phyloP scores from a whole-genome alignment of 2,797 vertebrate species.

The Steatocranus sp. region DNA sequence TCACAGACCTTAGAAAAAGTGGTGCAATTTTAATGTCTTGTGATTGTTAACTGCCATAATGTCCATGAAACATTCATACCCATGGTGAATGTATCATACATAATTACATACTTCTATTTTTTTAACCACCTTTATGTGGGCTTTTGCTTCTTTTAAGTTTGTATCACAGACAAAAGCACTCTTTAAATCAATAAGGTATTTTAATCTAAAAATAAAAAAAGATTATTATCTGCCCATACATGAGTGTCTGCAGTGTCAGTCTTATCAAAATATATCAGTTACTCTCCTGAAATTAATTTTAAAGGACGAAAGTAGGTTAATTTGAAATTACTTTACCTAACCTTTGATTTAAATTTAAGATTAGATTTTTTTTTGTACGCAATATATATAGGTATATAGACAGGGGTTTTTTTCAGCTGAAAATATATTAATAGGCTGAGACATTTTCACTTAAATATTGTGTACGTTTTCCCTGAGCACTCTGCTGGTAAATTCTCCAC shows the following conservation, averaged over 20 bases:
- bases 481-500: conserved; percentile 12
- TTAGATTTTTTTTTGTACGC: background rate
- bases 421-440: background rate
- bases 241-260: background rate
- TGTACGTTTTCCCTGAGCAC: background rate
- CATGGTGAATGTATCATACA: background rate
- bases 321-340: background rate
- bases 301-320: background rate
- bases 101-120: background rate
- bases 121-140: background rate
- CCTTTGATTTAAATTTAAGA: background rate
- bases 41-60: background rate
- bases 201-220: background rate
- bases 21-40: background rate
- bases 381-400: background rate
- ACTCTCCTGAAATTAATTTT: background rate
- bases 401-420: background rate
- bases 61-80: background rate
- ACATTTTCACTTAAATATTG: background rate
- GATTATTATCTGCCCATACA: background rate
- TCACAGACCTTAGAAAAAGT: background rate
- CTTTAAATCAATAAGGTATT: background rate
- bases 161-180: background rate
- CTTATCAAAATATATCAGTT: background rate
- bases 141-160: background rate